Conservation (phyloP, 1,140 invertebrate genomes). For the Heliconius himera region DNA sequence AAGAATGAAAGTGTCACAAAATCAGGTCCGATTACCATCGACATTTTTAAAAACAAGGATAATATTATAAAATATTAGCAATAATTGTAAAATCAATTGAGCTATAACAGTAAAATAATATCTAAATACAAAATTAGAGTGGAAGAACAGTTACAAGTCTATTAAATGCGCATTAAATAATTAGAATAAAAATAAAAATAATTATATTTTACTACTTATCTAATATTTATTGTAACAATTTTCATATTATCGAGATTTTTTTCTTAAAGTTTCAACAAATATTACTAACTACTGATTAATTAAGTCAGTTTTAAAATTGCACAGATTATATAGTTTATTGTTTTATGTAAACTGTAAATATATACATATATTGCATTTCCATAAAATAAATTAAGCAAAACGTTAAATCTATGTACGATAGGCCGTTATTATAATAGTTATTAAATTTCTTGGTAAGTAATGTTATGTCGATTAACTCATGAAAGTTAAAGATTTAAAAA, state of each 20-base stretch:
- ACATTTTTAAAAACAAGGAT: not conserved
- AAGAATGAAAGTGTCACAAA: not conserved
- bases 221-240: slow-evolving; percentile 21
- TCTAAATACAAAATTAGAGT: slow-evolving; percentile 3
- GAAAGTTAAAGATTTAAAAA: too few relatives aligned
- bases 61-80: not conserved
- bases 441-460: not conserved
- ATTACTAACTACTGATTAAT: not conserved
- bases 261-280: not conserved
- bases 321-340: not conserved
- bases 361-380: not conserved
- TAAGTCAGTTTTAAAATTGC: slow-evolving; percentile 8
- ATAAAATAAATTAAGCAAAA: slow-evolving; percentile 2
- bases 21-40: not conserved
- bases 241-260: slow-evolving; percentile 11
- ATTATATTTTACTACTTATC: slow-evolving; percentile 26
- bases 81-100: slow-evolving; percentile 7
- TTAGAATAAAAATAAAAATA: slow-evolving; percentile 12
- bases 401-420: not conserved
- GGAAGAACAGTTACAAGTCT: slow-evolving; percentile 24
- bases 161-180: slow-evolving; percentile 20
- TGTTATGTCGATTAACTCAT: too few relatives aligned
- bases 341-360: not conserved
- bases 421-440: not conserved
- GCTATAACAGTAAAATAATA: slow-evolving; percentile 12